Conservation (phyloP, 2,888 invertebrate genomes). For the Lysandra coridon region DNA sequence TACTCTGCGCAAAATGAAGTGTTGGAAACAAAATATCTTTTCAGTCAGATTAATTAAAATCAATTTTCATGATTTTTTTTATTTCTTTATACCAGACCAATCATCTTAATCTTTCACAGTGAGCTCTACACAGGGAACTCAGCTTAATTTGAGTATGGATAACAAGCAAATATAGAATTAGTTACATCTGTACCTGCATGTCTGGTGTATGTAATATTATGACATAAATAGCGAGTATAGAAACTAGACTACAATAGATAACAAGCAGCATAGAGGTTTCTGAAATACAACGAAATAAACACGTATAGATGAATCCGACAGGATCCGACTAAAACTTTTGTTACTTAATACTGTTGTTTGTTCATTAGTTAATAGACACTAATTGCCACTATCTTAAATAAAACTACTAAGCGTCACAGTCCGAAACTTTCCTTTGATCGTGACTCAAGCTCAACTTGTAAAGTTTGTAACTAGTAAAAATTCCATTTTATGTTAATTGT, state of each 20-base stretch:
- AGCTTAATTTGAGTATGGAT: too few relatives aligned
- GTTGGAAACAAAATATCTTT: too few relatives aligned
- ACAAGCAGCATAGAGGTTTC: neutral
- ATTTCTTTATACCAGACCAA: too few relatives aligned
- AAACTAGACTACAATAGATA: neutral
- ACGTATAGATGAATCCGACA: neutral
- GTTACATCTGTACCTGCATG: too few relatives aligned
- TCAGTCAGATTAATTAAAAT: too few relatives aligned
- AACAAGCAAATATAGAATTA: too few relatives aligned
- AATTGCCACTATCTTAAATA: conserved; percentile 5
- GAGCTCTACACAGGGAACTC: too few relatives aligned
- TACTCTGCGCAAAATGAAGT: too few relatives aligned
- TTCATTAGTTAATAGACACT: conserved; percentile 25
- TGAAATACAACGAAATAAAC: conserved; percentile 3
- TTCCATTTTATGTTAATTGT: conserved; percentile 16
- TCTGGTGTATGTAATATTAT: too few relatives aligned
- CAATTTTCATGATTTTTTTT: too few relatives aligned
- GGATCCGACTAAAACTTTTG: conserved; percentile 3
- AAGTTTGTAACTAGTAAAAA: conserved; percentile 4
- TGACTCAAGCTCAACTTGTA: conserved; percentile 1
- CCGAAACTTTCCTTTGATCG: neutral
- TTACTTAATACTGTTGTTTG: neutral
- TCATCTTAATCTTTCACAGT: too few relatives aligned
- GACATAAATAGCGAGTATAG: neutral
- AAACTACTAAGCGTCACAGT: neutral